Evolutionary conservation across 1,140 invertebrate species (phyloP).

Genomic region (Meloidogyne floridensis): DNA sequence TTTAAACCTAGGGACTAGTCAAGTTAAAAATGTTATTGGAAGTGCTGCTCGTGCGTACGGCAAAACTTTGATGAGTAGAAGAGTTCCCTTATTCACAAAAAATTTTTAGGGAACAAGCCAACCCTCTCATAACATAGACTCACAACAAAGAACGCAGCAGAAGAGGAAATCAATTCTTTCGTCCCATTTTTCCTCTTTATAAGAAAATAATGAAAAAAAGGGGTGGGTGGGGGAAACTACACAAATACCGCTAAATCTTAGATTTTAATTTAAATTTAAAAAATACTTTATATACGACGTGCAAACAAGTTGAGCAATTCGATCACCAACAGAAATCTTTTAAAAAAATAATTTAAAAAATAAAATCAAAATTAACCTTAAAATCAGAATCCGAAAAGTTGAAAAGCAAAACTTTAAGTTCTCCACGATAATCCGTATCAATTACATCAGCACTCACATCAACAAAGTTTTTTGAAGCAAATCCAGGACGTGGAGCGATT

Average conservation of each 20-base stretch:
- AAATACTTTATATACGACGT: neutral
- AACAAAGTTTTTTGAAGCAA: slow-evolving; percentile 91
- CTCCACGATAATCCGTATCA: slow-evolving; percentile 88
- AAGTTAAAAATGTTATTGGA: too few relatives aligned
- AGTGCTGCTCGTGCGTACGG: too few relatives aligned
- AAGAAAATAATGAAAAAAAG: too few relatives aligned
- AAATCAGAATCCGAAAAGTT: slow-evolving; percentile 82
- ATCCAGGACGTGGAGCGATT: slow-evolving; percentile 90
- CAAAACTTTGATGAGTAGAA: too few relatives aligned
- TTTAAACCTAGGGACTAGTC: too few relatives aligned
- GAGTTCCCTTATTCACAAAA: too few relatives aligned
- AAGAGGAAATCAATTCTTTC: too few relatives aligned
- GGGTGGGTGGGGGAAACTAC: too few relatives aligned
- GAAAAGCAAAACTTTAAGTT: slow-evolving; percentile 83
- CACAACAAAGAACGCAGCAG: too few relatives aligned
- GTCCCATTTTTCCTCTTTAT: too few relatives aligned
- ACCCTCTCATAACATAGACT: too few relatives aligned
- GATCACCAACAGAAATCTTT: slow-evolving; percentile 77
- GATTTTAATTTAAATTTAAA: neutral
- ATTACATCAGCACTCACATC: slow-evolving; percentile 94
- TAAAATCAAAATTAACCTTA: slow-evolving; percentile 69
- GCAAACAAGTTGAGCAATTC: slow-evolving; percentile 82
- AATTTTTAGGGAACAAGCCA: too few relatives aligned
- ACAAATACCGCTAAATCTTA: neutral
- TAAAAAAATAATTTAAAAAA: slow-evolving; percentile 7